Percentiles rank a stretch among this genome's conserved stretches.
phyloP scores from a whole-genome alignment of 2,888 invertebrate species.

The Phortica magna region DNA sequence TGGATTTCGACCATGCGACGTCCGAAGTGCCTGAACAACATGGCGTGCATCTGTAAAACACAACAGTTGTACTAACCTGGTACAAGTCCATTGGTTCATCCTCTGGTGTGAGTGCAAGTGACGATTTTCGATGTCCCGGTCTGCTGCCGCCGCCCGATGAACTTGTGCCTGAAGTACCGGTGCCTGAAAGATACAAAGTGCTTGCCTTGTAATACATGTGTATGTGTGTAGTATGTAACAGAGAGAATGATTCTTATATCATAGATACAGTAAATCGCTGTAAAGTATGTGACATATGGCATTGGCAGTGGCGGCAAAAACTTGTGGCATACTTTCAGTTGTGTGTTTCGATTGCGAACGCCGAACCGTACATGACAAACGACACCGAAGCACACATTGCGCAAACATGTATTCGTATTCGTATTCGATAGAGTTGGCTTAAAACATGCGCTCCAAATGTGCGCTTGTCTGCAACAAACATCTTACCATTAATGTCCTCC shows the following conservation, averaged over 20 bases:
- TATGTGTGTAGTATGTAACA: neutral
- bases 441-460: neutral
- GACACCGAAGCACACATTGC: neutral
- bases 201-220: neutral
- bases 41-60: neutral
- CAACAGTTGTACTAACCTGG: conserved; percentile 80
- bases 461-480: neutral
- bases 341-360: neutral
- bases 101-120: conserved; percentile 84
- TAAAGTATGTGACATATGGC: conserved; percentile 57
- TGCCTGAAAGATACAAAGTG: conserved; percentile 68
- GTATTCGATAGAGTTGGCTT: too few species aligned
- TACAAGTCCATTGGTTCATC: conserved; percentile 84
- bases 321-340: conserved; percentile 14
- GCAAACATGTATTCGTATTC: too few species aligned
- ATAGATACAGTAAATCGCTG: conserved; percentile 36
- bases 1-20: neutral
- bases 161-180: conserved; percentile 80
- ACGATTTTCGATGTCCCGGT: conserved; percentile 83
- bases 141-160: conserved; percentile 80
- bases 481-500: conserved; percentile 3
- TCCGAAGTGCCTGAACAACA: neutral
- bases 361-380: neutral
- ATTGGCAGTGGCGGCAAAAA: conserved; percentile 43
- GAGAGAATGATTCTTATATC: neutral